Conservation (phyloP, 2,888 invertebrate species). For the Apodemia duryi region DNA sequence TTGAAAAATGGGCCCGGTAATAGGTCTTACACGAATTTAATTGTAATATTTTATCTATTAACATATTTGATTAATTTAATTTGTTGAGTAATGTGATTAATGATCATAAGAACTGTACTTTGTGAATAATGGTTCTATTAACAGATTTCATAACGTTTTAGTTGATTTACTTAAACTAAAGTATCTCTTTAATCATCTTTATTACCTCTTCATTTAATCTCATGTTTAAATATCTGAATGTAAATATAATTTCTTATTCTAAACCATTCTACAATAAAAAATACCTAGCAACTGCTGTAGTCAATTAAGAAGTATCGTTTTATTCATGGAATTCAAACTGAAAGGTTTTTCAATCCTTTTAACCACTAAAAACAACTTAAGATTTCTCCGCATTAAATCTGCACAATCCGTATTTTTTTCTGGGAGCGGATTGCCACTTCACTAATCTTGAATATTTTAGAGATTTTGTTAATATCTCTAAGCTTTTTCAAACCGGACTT, state of each 20-base stretch:
- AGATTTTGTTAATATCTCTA: slow-evolving; percentile 74
- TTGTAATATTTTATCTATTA: too few relatives aligned
- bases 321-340: slow-evolving; percentile 55
- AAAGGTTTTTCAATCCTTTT: slow-evolving; percentile 67
- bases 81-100: background rate
- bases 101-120: background rate
- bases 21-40: too few relatives aligned
- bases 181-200: slow-evolving; percentile 40
- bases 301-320: slow-evolving; percentile 73
- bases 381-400: slow-evolving; percentile 58
- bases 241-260: slow-evolving; percentile 55
- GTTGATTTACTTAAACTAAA: slow-evolving; percentile 52
- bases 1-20: too few relatives aligned
- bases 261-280: slow-evolving; percentile 43
- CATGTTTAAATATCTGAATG: slow-evolving; percentile 46
- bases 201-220: slow-evolving; percentile 51
- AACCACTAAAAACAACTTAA: slow-evolving; percentile 69
- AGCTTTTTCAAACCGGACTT: slow-evolving; percentile 64
- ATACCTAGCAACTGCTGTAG: slow-evolving; percentile 52
- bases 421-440: slow-evolving; percentile 61
- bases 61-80: too few relatives aligned
- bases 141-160: too few relatives aligned
- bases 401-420: slow-evolving; percentile 58
- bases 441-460: slow-evolving; percentile 72
- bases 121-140: too few relatives aligned